Conservation (phyloP, 2,113 vertebrate genomes). For the Myxocyprinus asiaticus region DNA sequence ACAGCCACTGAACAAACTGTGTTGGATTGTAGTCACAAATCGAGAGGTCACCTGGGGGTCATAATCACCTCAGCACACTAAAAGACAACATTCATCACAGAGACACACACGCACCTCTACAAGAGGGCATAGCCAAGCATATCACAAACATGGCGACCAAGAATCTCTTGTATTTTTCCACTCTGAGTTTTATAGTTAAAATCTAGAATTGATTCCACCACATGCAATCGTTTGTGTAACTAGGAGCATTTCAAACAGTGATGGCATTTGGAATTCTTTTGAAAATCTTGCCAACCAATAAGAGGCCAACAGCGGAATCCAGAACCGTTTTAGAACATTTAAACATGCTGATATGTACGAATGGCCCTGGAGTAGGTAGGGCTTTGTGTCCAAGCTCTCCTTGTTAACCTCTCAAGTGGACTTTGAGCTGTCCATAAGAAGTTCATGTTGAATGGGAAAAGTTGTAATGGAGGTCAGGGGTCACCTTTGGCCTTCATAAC, state of each 20-base stretch:
- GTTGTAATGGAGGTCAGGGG: slow-evolving; percentile 5
- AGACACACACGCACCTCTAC: too few species aligned
- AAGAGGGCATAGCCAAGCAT: too few species aligned
- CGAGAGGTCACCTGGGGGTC: slow-evolving; percentile 61
- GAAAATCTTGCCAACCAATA: slow-evolving; percentile 30
- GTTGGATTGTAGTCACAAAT: slow-evolving; percentile 64
- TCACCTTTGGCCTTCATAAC: background rate
- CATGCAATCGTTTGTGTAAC: slow-evolving; percentile 66
- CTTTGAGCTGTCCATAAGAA: too few species aligned
- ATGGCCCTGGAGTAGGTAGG: too few species aligned
- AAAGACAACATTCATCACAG: slow-evolving; percentile 58
- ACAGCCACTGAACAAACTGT: slow-evolving; percentile 61
- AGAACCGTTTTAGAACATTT: background rate
- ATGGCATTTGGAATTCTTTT: slow-evolving; percentile 64
- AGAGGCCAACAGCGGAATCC: slow-evolving; percentile 48
- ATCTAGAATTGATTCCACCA: slow-evolving; percentile 56
- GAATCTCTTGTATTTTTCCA: too few species aligned
- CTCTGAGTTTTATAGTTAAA: too few species aligned
- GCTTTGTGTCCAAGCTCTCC: background rate
- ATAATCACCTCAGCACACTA: slow-evolving; percentile 59
- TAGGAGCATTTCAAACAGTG: slow-evolving; percentile 63
- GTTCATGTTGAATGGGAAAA: background rate
- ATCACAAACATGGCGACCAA: too few species aligned
- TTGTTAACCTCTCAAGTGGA: background rate
- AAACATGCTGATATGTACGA: too few species aligned